Percentiles rank a stretch among this genome's conserved stretches.
Evolutionary conservation across 1,140 invertebrate genomes (phyloP).

Genomic region (Micrasema longulum): DNA sequence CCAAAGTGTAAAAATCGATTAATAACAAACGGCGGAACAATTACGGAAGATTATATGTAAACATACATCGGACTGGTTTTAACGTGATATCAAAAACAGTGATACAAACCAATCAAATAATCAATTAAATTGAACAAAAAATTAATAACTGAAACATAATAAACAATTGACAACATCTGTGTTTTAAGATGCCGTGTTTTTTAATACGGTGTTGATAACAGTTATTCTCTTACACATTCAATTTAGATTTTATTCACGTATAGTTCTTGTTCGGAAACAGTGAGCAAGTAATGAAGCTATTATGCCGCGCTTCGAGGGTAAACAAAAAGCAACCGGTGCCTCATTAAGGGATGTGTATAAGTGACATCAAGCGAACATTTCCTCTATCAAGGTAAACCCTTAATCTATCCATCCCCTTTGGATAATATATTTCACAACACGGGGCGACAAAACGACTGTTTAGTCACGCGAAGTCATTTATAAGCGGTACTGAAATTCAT

Average conservation of each 20-base stretch:
- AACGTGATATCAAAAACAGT: too few species aligned
- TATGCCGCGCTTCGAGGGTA: slow-evolving; percentile 35
- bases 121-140: too few species aligned
- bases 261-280: too few species aligned
- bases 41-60: neutral
- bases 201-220: too few species aligned
- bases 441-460: slow-evolving; percentile 23
- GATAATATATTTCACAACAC: slow-evolving; percentile 15
- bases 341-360: slow-evolving; percentile 28
- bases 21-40: neutral
- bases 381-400: slow-evolving; percentile 35
- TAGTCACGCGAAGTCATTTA: slow-evolving; percentile 39
- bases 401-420: slow-evolving; percentile 22
- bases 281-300: slow-evolving; percentile 35
- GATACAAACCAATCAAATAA: too few species aligned
- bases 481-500: neutral
- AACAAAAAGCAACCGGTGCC: slow-evolving; percentile 43
- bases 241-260: too few species aligned
- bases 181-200: too few species aligned
- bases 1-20: slow-evolving; percentile 15
- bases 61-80: too few species aligned
- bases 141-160: too few species aligned
- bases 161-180: too few species aligned
- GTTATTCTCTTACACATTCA: too few species aligned
- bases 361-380: slow-evolving; percentile 28